Evolutionary conservation across 2,888 invertebrate species (phyloP), one percentile per base, ranked within the genome.

Genomic region (Saturnia pavonia): DNA sequence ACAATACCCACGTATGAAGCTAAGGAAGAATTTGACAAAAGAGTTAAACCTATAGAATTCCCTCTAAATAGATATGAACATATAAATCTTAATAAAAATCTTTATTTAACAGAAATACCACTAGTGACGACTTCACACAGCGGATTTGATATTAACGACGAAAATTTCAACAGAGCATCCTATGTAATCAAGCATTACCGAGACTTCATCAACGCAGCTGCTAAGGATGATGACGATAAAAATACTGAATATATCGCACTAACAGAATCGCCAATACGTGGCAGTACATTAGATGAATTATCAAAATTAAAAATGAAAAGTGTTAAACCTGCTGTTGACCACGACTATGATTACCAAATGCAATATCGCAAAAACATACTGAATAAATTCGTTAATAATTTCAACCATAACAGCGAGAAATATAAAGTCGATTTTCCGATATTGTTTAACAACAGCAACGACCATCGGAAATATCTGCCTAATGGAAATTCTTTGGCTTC

Each of bases 371-470:
- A 87, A 75, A 89, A 91, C 16, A 80, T 90, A 11, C 72, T 92
- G 51, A 84, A 83, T 71, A 84, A 85, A 65, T 92, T 92, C 74
- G 88, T 91, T 1, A 88, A 91, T 51, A 90, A 89, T 74, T 91
- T 91, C 77, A 91, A 92, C 74, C 87, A 87, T 74, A 87, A 92
- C 77, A 89, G 87, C 60, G 90, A 89, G 45, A 80, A 85, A 67
- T 90, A 88, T 74, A 89, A 87, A 78, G 87, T 86, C 0, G 87
- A 90, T 72, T 91, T 90, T 60, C 93, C 93, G 27, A 77, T 93
- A 51, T 54, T 93, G 74, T 91, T 88, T 75, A 92, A 93, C 76
- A 91, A 80, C 57, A 91, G 88, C 68, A 83, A 92, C 14, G 84
- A 90, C 65, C 91, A 92, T 72, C 77, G 80, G 19, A 77, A 80